Conservation (phyloP, 2,797 vertebrate species). For the Meda fulgida region DNA sequence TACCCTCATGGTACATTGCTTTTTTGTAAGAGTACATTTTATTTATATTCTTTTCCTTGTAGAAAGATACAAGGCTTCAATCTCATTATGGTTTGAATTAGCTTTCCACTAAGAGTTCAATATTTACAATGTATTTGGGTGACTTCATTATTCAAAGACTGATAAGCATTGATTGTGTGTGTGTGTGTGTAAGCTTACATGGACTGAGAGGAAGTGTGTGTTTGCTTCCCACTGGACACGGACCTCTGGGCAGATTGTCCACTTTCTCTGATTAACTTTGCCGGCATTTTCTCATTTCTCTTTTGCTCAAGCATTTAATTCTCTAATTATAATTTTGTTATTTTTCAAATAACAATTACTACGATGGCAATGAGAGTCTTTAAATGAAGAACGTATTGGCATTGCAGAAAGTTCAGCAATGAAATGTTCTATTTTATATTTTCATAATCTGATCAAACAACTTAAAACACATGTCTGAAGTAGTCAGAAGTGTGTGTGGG, state of each 20-base stretch:
- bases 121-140: conserved; percentile 49
- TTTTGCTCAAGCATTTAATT: conserved; percentile 26
- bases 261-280: conserved; percentile 18
- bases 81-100: conserved; percentile 40
- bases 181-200: conserved; percentile 16
- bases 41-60: neutral
- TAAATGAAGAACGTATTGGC: neutral
- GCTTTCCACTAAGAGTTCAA: conserved; percentile 8
- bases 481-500: neutral
- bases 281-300: conserved; percentile 6
- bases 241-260: conserved; percentile 10
- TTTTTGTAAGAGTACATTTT: neutral
- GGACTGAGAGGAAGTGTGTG: neutral
- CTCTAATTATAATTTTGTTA: conserved; percentile 6
- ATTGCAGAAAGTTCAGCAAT: neutral
- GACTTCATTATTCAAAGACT: conserved; percentile 24
- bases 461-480: neutral
- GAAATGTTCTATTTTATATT: neutral
- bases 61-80: neutral
- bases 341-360: conserved; percentile 22
- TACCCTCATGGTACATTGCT: neutral
- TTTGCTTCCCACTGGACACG: conserved; percentile 20
- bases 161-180: conserved; percentile 45
- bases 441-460: neutral
- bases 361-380: neutral